A percentile compares a stretch with the other conserved stretches of the same genome.
These are phyloP conservation scores for Stictocephala bisonia DNA, from an alignment of 2,888 invertebrate genomes.

Conservation along the genomic window DNA sequence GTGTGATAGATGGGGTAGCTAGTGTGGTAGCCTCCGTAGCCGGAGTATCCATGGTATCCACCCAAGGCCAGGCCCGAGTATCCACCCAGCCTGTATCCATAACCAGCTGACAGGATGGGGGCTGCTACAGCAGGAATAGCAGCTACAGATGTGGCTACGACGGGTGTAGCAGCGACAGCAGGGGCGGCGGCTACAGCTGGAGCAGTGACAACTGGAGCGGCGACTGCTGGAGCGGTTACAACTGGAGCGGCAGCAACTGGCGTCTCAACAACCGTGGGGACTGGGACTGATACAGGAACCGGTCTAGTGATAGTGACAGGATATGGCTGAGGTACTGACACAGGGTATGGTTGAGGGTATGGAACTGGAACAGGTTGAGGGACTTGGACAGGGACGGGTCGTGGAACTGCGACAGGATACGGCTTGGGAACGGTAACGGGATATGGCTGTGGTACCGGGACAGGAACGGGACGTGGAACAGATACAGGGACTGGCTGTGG, in stretches of 20 bases:
- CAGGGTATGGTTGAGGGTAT: conserved; percentile 52
- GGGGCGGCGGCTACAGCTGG: not conserved
- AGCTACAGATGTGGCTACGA: not conserved
- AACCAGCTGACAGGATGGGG: not conserved
- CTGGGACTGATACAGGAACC: conserved; percentile 54
- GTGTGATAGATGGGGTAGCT: no score
- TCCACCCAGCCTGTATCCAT: not conserved
- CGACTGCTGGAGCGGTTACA: not conserved
- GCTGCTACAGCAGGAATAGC: not conserved
- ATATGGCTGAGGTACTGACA: conserved; percentile 55
- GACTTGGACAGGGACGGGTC: conserved; percentile 55
- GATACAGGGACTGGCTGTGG: conserved; percentile 53
- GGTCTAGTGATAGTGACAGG: conserved; percentile 54
- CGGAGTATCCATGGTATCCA: no score
- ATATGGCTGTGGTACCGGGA: conserved; percentile 62
- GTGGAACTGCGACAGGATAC: conserved; percentile 55
- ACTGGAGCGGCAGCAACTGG: conserved; percentile 3
- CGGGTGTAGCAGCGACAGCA: not conserved
- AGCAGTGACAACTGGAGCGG: not conserved
- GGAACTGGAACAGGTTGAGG: conserved; percentile 55
- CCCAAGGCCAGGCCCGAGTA: no score
- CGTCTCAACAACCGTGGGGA: conserved; percentile 32
- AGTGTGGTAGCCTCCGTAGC: no score
- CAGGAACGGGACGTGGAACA: conserved; percentile 60
- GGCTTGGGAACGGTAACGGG: conserved; percentile 55